Evolutionary conservation across 2,797 vertebrate species (phyloP), one percentile per base, ranked within the genome.

Genomic region (Sebastes goodei): DNA sequence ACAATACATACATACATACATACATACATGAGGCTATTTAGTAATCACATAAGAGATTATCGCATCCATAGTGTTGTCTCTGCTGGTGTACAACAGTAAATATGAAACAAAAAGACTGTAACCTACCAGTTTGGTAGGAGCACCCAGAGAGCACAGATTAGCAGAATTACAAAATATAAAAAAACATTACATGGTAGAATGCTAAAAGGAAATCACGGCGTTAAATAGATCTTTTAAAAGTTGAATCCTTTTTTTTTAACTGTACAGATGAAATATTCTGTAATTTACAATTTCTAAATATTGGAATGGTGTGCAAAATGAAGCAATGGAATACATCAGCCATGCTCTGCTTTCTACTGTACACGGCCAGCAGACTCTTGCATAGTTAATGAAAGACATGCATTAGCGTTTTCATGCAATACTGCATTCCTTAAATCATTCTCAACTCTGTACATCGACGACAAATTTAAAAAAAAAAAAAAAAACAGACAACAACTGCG

Each of bases 351-450:
- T 83, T 53, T 82, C 62, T 74, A 75, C 71, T 81, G 74, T 83
- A 86, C 83, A 87, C 82, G 84, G 91, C 89, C 78, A 11, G 86
- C 81, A 85, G 87, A 91, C 83, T 93, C 91, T 97, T 98, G 98
- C 97, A 98, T 97, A 98, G 97, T 95, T 95, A 77, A 92, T 83
- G 78, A 93, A 84, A 87, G 89, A 91, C 97, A 97, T 97, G 97
- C 97, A 88, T 93, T 88, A 91, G 93, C 82, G 88, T 89, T 86
- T 86, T 90, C 97, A 97, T 97, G 97, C 97, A 93, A 92, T 89
- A 93, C 76, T 88, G 91, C 88, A 95, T 89, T 82, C 66, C 53
- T 25, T 60, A 78, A 84, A 84, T 87, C 9, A n/a, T 83, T 82
- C 85, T 85, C 74, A 80, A 86, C 1, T 90, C 74, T 86, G 89